Conservation (phyloP, 2,888 invertebrate species). For the Tetragonula carbonaria region DNA sequence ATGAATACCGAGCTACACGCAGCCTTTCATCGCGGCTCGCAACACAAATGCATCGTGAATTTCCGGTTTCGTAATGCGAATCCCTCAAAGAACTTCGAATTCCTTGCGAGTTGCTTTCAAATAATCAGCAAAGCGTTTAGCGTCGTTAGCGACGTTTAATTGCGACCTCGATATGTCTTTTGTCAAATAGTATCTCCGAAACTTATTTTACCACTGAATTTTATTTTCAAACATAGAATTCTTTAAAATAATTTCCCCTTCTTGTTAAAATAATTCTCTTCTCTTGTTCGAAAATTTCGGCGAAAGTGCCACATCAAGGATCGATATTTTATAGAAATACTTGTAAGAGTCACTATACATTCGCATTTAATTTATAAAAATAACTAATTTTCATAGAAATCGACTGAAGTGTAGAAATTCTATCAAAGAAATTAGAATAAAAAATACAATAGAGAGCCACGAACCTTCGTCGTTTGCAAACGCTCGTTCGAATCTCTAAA, state of each 20-base stretch:
- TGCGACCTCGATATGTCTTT: background rate
- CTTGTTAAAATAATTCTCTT: no score
- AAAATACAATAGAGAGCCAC: no score
- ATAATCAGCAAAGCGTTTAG: background rate
- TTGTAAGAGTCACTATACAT: no score
- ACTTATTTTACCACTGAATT: background rate
- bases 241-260: background rate
- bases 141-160: background rate
- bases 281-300: no score
- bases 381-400: no score
- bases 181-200: background rate
- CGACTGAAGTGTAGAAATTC: no score
- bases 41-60: conserved; percentile 53
- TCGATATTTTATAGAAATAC: no score
- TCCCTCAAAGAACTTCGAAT: conserved; percentile 27
- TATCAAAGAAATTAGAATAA: no score
- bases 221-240: background rate
- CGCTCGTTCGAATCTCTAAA: no score
- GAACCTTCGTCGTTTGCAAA: no score
- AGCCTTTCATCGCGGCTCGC: conserved; percentile 34
- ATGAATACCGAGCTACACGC: conserved; percentile 47
- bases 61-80: conserved; percentile 18
- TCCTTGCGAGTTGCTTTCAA: background rate
- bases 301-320: no score
- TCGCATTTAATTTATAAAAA: no score